These are phyloP conservation scores for Drosophila bocki DNA, from an alignment of 1,140 invertebrate species.

Conservation along the genomic window DNA sequence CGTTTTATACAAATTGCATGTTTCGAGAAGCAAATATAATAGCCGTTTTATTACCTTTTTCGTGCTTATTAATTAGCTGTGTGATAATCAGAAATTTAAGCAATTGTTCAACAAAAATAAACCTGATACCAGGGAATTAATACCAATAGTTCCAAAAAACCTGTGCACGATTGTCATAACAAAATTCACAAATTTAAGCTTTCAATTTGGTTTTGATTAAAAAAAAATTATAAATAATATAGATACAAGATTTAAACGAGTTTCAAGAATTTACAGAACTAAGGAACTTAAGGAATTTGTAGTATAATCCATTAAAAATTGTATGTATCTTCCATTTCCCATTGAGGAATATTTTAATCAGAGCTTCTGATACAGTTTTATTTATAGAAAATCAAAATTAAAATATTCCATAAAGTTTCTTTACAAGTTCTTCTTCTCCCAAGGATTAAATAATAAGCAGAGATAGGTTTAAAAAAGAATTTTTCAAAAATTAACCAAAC, in stretches of 20 bases:
- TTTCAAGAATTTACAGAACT: background rate
- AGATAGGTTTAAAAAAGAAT: no score
- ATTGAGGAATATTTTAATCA: no score
- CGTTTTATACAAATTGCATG: background rate
- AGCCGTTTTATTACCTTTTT: background rate
- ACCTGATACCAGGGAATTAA: slow-evolving; percentile 6
- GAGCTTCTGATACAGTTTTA: no score
- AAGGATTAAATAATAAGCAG: no score
- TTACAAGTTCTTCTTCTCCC: no score
- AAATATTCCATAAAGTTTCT: no score
- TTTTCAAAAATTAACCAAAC: background rate
- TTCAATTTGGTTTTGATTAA: slow-evolving; percentile 3
- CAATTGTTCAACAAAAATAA: slow-evolving; percentile 2
- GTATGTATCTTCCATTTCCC: background rate
- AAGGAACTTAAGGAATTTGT: background rate
- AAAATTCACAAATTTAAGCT: slow-evolving; percentile 6
- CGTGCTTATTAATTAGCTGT: slow-evolving; percentile 16
- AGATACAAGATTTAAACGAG: background rate
- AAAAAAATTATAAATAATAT: background rate
- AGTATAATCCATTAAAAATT: background rate
- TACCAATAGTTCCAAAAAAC: background rate
- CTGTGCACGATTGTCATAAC: slow-evolving; percentile 2
- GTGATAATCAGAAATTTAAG: slow-evolving; percentile 12
- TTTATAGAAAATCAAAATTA: no score
- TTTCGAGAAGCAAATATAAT: background rate